Evolutionary conservation across 2,888 invertebrate genomes (phyloP), one percentile per base, ranked within the genome.

Genomic region (Pyrrhia umbra): DNA sequence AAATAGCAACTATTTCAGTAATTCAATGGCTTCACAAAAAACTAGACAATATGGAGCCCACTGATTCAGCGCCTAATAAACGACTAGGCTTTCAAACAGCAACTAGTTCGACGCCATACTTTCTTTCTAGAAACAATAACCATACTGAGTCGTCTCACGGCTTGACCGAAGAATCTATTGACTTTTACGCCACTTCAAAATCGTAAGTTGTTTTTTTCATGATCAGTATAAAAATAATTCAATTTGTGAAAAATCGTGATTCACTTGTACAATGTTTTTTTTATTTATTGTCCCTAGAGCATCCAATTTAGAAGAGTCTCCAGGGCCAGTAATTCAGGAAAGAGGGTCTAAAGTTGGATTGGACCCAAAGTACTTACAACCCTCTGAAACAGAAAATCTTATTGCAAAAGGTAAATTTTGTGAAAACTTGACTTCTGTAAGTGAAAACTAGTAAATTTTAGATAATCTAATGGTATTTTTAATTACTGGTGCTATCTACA

Each of bases 21-120:
- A 95, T 95, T 45, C 95, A 95, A 81, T 95, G 95, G 95, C 85
- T 95, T 16, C 95, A 95, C 74, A 95, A 93, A 80, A 95, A 95
- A 75, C 70, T 95, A 75, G 95, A 95, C 66, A 88, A 88, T 4
- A 74, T 81, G 51, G 83, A 78, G 16, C 83, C 86, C 1, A 65
- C 74, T n/a, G 85, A 85, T 15, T 60, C 76, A 39, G 15, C 69
- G 8, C 81, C 80, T 50, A 81, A 67, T 58, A 89, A 80, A 27
- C 85, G 75, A 34, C 55, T 47, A 30, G 84, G 82, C 10, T 78
- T 85, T 10, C 84, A 83, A 47, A 76, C 81, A 10, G 88, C 88
- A 1, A 83, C 81, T 8, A 93, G 91, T 69, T 94, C 94, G 0
- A 93, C 94, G 0, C 94, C 94, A 21, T 92, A 92, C 68, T 90